These are phyloP conservation scores for Vanessa cardui DNA, from an alignment of 2,888 invertebrate species.

Conservation along the genomic window DNA sequence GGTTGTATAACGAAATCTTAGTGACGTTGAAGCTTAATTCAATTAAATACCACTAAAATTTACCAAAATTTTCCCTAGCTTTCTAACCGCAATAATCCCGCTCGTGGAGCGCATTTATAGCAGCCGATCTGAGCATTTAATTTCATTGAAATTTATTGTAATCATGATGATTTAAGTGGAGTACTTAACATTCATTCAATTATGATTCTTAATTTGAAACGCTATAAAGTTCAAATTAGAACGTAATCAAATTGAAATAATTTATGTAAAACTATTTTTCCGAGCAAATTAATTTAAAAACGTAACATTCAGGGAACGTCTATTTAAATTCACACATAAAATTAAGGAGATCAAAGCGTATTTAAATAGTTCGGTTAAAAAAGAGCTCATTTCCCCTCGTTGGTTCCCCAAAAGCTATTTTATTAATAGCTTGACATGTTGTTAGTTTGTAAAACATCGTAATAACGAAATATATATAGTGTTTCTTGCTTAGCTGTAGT, in stretches of 20 bases:
- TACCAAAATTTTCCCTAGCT: too few relatives aligned
- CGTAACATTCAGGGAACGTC: slow-evolving; percentile 30
- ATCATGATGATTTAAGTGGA: not conserved
- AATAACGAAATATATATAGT: not conserved
- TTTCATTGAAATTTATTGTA: not conserved
- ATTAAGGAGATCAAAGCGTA: slow-evolving; percentile 41
- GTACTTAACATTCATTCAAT: not conserved
- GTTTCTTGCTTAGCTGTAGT: too few relatives aligned
- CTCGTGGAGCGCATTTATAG: too few relatives aligned
- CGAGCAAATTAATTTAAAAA: slow-evolving; percentile 36
- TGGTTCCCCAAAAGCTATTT: slow-evolving; percentile 17
- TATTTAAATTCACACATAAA: slow-evolving; percentile 39
- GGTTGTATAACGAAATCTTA: too few relatives aligned
- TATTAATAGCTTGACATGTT: slow-evolving; percentile 24
- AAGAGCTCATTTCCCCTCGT: slow-evolving; percentile 32
- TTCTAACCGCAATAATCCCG: too few relatives aligned
- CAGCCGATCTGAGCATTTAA: not conserved
- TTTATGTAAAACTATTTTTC: slow-evolving; percentile 18
- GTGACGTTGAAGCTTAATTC: too few relatives aligned
- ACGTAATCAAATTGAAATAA: not conserved
- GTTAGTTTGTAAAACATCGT: not conserved
- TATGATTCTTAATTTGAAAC: not conserved
- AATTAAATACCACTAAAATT: too few relatives aligned
- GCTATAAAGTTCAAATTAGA: not conserved
- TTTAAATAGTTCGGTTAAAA: slow-evolving; percentile 37